Base-by-base conservation (phyloP, 2,888 invertebrate species). In the Alsophila aescularia region DNA sequence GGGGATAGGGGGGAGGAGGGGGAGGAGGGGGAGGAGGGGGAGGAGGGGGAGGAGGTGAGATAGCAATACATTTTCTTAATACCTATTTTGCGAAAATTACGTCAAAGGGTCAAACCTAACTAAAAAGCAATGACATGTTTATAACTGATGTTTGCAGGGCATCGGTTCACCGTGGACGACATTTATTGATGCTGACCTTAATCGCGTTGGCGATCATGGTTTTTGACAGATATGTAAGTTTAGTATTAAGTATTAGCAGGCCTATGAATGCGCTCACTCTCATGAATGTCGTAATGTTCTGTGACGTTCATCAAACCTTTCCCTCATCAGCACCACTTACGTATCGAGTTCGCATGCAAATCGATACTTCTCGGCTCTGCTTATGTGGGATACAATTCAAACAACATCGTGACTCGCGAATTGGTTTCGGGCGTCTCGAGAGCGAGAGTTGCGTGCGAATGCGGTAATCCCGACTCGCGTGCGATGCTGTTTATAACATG, bases 201-300 rank as follows among this genome's bases (percentile, higher is more conserved):
- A 78, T 91, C 49, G 81, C 79, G 21, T 58, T 85, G 18, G 83
- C 80, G 3, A 72, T 92, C 45, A 72, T 87, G 52, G 78, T 92
- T 58, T 85, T 87, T 61, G 85, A 90, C 71, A 84, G 92, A 92
- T 90, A 90, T 69, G 89, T 92, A 66, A 86, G 92, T 92, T 66
- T 61, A n/a, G n/a, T 24, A 24, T 24, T 5, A 24, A 7, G 2
- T 4, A 18, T 18, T 24, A 24, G 7, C 8, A 24, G 24, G 24
- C 24, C 24, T 24, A 6, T 24, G 7, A 24, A 5, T 24, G 8
- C 5, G 8, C 24, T 24, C 24, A 24, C 24, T 24, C 7, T 24
- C 7, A 7, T 8, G n/a, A n/a, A n/a, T 8, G 24, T 24, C 1
- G 24, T 5, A 1, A 7, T 24, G 24, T 5, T 5, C 8, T 5